Evolutionary conservation across 92 coral and sea anemone species (phyloP).

Genomic region (Porites lobata): DNA sequence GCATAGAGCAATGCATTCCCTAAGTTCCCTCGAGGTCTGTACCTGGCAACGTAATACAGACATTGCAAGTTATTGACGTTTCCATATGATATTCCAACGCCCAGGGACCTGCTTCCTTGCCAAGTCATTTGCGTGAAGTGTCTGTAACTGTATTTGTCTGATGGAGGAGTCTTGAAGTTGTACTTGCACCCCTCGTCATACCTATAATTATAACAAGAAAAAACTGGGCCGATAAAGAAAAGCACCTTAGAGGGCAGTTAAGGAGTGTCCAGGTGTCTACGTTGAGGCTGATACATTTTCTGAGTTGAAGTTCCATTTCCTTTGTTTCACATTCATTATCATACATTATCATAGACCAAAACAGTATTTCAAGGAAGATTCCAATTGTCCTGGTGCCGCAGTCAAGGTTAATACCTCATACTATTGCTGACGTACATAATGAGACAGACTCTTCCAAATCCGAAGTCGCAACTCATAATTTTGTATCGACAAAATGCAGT

Average conservation of each 20-base stretch:
- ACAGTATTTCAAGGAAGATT: too few species aligned
- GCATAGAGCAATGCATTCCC: background rate
- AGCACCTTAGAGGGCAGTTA: background rate
- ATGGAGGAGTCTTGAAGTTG: slow-evolving; percentile 60
- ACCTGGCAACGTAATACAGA: slow-evolving; percentile 82
- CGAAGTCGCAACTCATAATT: too few species aligned
- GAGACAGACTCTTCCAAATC: too few species aligned
- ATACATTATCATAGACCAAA: too few species aligned
- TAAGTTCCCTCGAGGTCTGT: slow-evolving; percentile 81
- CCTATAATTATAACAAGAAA: slow-evolving; percentile 42
- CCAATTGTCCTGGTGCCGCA: too few species aligned
- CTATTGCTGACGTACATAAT: too few species aligned
- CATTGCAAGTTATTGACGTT: slow-evolving; percentile 62
- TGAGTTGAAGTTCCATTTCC: too few species aligned
- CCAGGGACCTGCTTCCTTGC: slow-evolving; percentile 74
- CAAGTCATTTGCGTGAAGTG: slow-evolving; percentile 91
- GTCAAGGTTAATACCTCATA: too few species aligned
- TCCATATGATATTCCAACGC: slow-evolving; percentile 80
- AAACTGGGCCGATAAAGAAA: background rate
- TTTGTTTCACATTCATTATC: too few species aligned
- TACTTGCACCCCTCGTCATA: slow-evolving; percentile 89
- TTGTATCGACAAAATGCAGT: too few species aligned
- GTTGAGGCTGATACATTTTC: too few species aligned
- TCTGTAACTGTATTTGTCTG: slow-evolving; percentile 69
- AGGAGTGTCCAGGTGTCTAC: too few species aligned